Conservation (phyloP, 1,140 invertebrate species). For the Drosophila tristis region DNA sequence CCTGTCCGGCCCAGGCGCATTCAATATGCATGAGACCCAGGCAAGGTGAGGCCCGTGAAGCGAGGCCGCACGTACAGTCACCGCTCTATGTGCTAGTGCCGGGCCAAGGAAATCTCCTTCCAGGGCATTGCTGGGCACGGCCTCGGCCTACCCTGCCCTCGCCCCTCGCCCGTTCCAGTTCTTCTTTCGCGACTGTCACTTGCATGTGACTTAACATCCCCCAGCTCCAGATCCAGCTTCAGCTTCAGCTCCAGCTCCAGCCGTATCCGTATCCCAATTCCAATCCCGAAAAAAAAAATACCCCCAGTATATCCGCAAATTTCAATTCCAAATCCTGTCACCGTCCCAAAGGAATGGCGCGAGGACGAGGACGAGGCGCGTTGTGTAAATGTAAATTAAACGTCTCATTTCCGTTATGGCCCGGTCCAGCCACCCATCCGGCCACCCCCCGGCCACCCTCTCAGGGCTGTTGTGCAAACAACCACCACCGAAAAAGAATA, state of each 20-base stretch:
- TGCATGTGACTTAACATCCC: slow-evolving; percentile 38
- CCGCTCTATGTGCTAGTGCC: slow-evolving; percentile 48
- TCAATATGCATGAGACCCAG: slow-evolving; percentile 61
- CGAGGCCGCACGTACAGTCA: slow-evolving; percentile 57
- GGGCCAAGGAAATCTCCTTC: slow-evolving; percentile 6
- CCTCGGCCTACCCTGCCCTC: background rate
- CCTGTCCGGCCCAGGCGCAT: slow-evolving; percentile 53
- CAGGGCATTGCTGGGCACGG: background rate
- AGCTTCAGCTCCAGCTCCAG: slow-evolving; percentile 7
- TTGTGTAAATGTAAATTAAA: slow-evolving; percentile 81
- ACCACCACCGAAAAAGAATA: slow-evolving; percentile 37
- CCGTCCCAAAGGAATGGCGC: background rate
- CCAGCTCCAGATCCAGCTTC: slow-evolving; percentile 24
- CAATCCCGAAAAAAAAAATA: slow-evolving; percentile 12
- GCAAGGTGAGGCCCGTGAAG: slow-evolving; percentile 9
- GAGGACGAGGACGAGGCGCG: slow-evolving; percentile 14
- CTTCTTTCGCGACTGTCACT: slow-evolving; percentile 67
- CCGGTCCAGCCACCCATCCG: slow-evolving; percentile 21
- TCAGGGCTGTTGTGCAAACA: slow-evolving; percentile 36
- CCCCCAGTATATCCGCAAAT: no score
- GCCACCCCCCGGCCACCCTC: background rate
- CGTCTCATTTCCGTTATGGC: slow-evolving; percentile 78
- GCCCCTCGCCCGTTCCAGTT: slow-evolving; percentile 4
- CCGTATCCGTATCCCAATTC: slow-evolving; percentile 32
- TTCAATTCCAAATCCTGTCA: slow-evolving; percentile 11